A percentile compares a stretch with the other conserved stretches of the same genome.
Conservation (phyloP, 2,113 vertebrate genomes). For the Phrynosoma platyrhinos region DNA sequence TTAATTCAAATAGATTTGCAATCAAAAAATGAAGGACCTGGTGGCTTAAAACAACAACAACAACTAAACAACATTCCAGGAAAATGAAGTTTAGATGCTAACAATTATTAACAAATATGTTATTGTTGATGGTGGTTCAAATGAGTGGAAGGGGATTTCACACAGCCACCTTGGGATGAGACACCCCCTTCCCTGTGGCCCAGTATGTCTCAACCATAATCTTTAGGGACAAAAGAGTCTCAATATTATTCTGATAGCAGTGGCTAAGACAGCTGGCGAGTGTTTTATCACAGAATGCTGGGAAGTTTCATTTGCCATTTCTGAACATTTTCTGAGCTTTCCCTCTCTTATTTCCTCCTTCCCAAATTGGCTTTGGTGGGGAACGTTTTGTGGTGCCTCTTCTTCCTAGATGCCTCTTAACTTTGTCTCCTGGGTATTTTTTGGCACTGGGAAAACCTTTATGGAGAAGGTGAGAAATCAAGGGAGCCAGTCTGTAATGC, state of each 20-base stretch:
- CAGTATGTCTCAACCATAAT: background rate
- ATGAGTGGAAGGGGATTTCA: no score
- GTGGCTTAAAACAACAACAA: no score
- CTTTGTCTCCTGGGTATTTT: background rate
- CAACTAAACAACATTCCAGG: background rate
- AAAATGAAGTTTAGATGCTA: background rate
- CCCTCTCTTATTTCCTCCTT: no score
- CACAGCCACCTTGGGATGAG: no score
- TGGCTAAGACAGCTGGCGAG: background rate
- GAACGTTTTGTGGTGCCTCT: background rate
- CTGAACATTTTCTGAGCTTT: background rate
- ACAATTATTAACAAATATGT: background rate
- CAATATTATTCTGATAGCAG: background rate
- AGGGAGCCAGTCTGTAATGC: rapidly evolving
- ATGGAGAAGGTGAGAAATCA: background rate
- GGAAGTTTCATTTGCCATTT: background rate
- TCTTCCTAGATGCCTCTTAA: background rate
- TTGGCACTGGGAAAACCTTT: background rate
- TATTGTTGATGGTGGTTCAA: no score
- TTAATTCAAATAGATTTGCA: background rate
- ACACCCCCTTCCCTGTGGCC: no score
- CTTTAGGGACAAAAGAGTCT: background rate
- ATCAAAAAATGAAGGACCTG: no score
- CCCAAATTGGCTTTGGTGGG: background rate
- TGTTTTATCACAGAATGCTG: background rate